Conservation (phyloP, 1,140 invertebrate species). For the Eupeodes corollae region DNA sequence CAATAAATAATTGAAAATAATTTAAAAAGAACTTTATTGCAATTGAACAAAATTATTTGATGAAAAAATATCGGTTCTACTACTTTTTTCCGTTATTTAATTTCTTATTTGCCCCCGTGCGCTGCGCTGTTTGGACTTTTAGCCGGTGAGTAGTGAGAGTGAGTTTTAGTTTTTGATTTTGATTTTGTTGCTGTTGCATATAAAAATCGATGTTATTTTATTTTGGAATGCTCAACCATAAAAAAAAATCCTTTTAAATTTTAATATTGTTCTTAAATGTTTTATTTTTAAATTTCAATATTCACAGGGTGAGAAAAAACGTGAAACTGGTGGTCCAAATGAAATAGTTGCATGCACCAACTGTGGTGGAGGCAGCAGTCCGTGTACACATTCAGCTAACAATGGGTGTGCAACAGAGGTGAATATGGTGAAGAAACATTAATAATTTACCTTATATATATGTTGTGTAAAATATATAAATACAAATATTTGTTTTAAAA, state of each 20-base stretch:
- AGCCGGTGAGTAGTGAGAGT: no score
- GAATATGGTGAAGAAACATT: constrained; percentile 23
- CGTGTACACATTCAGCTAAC: constrained; percentile 73
- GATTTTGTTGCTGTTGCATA: neutral
- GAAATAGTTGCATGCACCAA: constrained; percentile 71
- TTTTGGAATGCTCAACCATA: neutral
- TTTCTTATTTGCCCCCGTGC: no score
- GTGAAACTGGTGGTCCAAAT: constrained; percentile 57
- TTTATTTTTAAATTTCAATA: neutral
- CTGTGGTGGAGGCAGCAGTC: constrained; percentile 59
- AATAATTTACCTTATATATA: neutral
- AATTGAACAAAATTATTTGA: no score
- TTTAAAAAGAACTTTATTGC: no score
- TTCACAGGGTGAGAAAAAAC: constrained; percentile 66
- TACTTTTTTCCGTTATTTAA: no score
- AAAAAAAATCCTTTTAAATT: neutral
- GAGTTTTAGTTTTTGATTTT: neutral
- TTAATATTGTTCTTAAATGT: no score
- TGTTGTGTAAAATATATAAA: no score
- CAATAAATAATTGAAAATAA: no score
- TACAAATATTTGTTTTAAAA: no score
- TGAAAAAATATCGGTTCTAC: no score
- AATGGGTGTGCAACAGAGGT: constrained; percentile 77
- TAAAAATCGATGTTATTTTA: neutral
- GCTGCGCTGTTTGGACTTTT: no score